Conservation (phyloP, 2,113 vertebrate species). For the Setophaga coronata region DNA sequence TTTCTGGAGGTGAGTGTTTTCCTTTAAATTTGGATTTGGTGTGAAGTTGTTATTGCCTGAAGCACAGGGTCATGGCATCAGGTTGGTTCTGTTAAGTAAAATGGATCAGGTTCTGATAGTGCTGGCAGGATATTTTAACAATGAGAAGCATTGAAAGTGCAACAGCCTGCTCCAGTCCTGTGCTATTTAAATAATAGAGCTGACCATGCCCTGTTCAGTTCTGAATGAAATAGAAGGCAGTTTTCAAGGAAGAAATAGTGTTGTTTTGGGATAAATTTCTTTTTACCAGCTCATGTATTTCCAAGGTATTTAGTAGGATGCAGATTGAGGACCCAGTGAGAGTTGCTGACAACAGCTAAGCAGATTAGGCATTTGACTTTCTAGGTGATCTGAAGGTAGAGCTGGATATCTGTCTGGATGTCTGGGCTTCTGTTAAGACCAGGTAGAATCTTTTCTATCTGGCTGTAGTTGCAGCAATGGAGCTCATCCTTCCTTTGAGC, state of each 20-base stretch:
- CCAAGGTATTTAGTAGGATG: neutral
- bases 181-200: neutral
- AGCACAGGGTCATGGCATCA: neutral
- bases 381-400: neutral
- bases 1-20: constrained; percentile 83
- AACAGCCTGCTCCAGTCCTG: neutral
- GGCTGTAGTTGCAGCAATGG: neutral
- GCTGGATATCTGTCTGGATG: neutral
- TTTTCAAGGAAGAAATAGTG: neutral
- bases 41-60: neutral
- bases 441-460: neutral
- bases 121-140: neutral
- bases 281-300: neutral
- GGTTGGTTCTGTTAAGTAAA: neutral
- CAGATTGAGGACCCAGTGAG: neutral
- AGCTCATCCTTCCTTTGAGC: neutral
- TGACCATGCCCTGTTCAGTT: neutral
- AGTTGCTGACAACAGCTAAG: neutral
- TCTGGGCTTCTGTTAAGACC: neutral
- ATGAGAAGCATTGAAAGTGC: neutral
- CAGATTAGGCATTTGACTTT: neutral
- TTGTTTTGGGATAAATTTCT: neutral
- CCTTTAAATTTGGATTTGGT: neutral
- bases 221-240: neutral
- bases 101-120: neutral